Conservation (phyloP, 2,888 invertebrate genomes). For the Cheilosia vernalis region DNA sequence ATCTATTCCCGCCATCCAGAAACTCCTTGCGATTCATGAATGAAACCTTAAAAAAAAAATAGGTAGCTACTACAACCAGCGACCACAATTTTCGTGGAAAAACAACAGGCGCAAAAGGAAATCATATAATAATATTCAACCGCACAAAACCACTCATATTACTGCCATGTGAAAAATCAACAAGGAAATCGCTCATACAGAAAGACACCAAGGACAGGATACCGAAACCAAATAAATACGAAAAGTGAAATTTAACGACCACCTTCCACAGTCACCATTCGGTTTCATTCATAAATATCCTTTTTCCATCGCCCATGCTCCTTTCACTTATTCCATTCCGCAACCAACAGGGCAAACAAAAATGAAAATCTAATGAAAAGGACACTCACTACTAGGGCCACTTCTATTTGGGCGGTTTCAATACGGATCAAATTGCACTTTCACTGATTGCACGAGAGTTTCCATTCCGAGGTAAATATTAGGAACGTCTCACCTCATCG, state of each 20-base stretch:
- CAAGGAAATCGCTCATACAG: slow-evolving; percentile 50
- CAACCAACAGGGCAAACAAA: slow-evolving; percentile 27
- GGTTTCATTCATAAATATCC: slow-evolving; percentile 67
- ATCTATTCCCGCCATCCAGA: slow-evolving; percentile 28
- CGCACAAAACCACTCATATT: slow-evolving; percentile 72
- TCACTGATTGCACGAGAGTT: slow-evolving; percentile 62
- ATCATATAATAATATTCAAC: slow-evolving; percentile 70
- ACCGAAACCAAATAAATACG: slow-evolving; percentile 58
- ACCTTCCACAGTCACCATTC: slow-evolving; percentile 67
- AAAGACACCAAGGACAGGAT: slow-evolving; percentile 52
- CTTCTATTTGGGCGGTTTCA: slow-evolving; percentile 61
- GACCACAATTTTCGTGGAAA: slow-evolving; percentile 62
- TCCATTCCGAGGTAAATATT: slow-evolving; percentile 38
- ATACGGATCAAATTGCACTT: slow-evolving; percentile 79
- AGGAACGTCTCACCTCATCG: slow-evolving; percentile 62
- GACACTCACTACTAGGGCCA: slow-evolving; percentile 59
- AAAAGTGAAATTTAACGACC: slow-evolving; percentile 74
- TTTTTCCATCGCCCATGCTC: slow-evolving; percentile 63
- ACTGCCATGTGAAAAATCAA: slow-evolving; percentile 74
- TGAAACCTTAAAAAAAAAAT: slow-evolving; percentile 34
- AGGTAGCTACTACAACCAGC: slow-evolving; percentile 21
- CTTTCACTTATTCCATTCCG: slow-evolving; percentile 40
- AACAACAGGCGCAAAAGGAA: slow-evolving; percentile 46
- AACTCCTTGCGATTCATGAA: slow-evolving; percentile 36
- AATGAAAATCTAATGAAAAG: slow-evolving; percentile 47